phyloP scores from a whole-genome alignment of 2,888 invertebrate genomes.

The Exocentrus adspersus region DNA sequence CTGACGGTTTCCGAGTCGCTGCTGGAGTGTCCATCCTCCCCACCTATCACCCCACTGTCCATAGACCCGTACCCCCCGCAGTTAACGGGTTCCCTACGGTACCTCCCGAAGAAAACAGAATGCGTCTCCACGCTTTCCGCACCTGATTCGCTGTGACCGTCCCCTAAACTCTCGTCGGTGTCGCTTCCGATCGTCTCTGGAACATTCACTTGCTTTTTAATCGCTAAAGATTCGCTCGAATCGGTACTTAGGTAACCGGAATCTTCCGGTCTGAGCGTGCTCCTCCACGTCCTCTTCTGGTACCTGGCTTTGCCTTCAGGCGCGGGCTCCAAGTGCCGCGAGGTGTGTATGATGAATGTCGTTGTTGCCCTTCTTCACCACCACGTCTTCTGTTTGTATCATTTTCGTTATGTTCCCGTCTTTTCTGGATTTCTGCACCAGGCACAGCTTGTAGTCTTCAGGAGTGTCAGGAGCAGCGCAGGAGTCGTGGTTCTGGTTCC shows the following conservation, averaged over 20 bases:
- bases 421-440: constrained; percentile 46
- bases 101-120: constrained; percentile 85
- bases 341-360: constrained; percentile 54
- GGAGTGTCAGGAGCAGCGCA: constrained; percentile 44
- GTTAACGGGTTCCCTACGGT: constrained; percentile 62
- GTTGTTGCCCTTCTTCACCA: constrained; percentile 53
- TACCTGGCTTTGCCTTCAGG: constrained; percentile 51
- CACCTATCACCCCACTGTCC: constrained; percentile 61
- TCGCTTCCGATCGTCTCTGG: constrained; percentile 66
- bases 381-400: constrained; percentile 45
- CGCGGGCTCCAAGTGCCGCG: no score
- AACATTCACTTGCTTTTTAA: constrained; percentile 14
- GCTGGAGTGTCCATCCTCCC: constrained; percentile 54
- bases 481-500: constrained; percentile 9
- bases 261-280: constrained; percentile 67
- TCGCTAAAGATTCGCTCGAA: constrained; percentile 56
- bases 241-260: constrained; percentile 89
- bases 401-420: constrained; percentile 44
- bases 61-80: constrained; percentile 53
- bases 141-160: constrained; percentile 86
- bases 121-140: constrained; percentile 89
- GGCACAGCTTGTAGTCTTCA: constrained; percentile 44
- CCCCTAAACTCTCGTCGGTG: constrained; percentile 82
- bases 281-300: constrained; percentile 45
- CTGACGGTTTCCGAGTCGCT: constrained; percentile 65